Evolutionary conservation across 2,113 vertebrate genomes (phyloP).

Genomic region (Pelodiscus sinensis): DNA sequence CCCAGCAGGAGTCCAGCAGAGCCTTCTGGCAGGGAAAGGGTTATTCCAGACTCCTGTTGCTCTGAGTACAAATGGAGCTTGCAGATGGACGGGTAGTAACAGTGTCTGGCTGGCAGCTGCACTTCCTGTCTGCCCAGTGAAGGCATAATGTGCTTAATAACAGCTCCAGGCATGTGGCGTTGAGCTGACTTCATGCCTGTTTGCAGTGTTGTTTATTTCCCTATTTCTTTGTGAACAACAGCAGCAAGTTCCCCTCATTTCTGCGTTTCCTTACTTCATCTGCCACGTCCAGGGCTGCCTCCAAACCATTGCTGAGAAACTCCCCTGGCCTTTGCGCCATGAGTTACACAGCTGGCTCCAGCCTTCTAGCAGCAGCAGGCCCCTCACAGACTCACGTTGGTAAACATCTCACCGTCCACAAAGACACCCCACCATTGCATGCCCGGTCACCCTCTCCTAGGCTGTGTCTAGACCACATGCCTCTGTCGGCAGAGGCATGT

Average conservation of each 20-base stretch:
- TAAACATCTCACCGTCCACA: not conserved
- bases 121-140: not conserved
- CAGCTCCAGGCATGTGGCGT: not conserved
- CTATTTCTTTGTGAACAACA: not conserved
- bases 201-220: not conserved
- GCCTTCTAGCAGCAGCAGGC: not conserved
- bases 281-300: not conserved
- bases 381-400: not conserved
- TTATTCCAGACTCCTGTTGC: not conserved
- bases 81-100: not conserved
- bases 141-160: not conserved
- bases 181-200: not conserved
- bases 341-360: not conserved
- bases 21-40: not conserved
- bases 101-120: not conserved
- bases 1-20: too few species aligned
- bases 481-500: too few species aligned
- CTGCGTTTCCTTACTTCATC: not conserved
- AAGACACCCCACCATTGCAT: not conserved
- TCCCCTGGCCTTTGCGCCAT: rapidly evolving
- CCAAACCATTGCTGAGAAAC: not conserved
- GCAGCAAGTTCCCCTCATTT: not conserved
- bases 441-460: not conserved
- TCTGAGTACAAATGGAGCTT: not conserved
- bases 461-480: too few species aligned